Base-by-base conservation (phyloP, 64 coral and sea anemone genomes). In the Montipora sp. region DNA sequence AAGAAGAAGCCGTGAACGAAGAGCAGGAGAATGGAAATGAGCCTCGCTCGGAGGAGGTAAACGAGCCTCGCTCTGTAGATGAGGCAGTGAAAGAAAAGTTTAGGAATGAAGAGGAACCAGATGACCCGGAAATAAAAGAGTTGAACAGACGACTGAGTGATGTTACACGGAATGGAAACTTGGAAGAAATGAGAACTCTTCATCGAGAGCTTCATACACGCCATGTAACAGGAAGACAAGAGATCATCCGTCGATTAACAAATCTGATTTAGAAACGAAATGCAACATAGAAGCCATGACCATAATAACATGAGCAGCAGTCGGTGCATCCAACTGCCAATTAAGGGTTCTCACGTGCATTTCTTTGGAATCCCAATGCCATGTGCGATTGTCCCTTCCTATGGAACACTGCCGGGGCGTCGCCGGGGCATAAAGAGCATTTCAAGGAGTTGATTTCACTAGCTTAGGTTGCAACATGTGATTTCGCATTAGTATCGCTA, bases 41-140 rank as follows among this genome's bases (percentile, higher is more conserved):
- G 23, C 58, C 21, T 43, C 19, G 45, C 10, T 21, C 23, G 2
- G 45, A 74, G 57, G 19, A 70, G 22, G 20, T 19, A 2, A 48
- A 59, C 5, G 75, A 80, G 22, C 16, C 19, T 71, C 68, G 8
- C 18, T 71, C 14, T 71, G 50, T 71, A 3, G 16, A 71, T 21
- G 72, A 48, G 9, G 22, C 36, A 24, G 0, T 60, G 16, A 58
- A 10, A 77, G 36, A 84, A 48, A 72, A 49, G 4, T 59, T 36
- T 5, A 7, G 9, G 8, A 16, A 87, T 20, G 55, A 77, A 6
- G 83, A 81, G 4, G 83, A 93, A 5, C 23, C 59, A 2, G 58
- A 93, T 45, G 83, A 93, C 58, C 83, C 83, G 15, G 66, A 87
- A 71, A 6, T 93, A 11, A 21, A 79, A 81, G 91, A 93, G 24